A percentile compares a stretch with the other conserved stretches of the same genome.
phyloP scores from a whole-genome alignment of 2,797 vertebrate genomes.

The Catamblyrhynchus diadema region DNA sequence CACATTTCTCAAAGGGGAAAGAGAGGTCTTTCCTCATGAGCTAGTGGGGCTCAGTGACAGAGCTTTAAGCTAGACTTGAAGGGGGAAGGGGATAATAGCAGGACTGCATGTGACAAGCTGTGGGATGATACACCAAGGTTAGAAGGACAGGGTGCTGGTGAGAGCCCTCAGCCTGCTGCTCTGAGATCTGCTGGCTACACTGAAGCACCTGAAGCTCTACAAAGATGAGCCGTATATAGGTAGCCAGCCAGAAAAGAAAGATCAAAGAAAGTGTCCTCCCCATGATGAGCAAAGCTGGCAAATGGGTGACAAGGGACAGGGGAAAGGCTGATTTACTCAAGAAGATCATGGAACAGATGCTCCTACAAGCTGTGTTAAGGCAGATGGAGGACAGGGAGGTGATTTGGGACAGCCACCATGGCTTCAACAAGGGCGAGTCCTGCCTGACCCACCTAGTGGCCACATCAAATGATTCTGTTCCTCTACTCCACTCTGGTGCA shows the following conservation, averaged over 20 bases:
- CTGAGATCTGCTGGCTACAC: not conserved
- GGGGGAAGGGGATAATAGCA: not conserved
- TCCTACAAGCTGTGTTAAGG: not conserved
- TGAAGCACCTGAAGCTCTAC: not conserved
- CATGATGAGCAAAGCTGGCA: not conserved
- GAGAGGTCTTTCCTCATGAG: not conserved
- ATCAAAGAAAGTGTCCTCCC: not conserved
- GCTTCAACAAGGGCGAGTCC: not conserved
- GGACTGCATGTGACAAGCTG: not conserved
- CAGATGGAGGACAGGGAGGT: not conserved
- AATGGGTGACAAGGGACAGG: not conserved
- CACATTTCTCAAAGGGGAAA: not conserved
- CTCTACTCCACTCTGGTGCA: not conserved
- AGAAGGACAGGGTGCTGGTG: not conserved
- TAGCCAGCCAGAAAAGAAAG: not conserved
- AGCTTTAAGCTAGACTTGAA: not conserved
- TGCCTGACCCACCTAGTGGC: not conserved
- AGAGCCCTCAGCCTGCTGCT: not conserved
- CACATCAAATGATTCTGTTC: not conserved
- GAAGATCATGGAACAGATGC: not conserved
- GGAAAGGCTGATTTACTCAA: not conserved
- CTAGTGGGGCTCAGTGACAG: not conserved
- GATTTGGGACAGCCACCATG: not conserved
- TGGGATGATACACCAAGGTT: fast-evolving
- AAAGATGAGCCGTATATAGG: not conserved